Conservation (phyloP, 2,797 vertebrate genomes). For the Lateolabrax maculatus region DNA sequence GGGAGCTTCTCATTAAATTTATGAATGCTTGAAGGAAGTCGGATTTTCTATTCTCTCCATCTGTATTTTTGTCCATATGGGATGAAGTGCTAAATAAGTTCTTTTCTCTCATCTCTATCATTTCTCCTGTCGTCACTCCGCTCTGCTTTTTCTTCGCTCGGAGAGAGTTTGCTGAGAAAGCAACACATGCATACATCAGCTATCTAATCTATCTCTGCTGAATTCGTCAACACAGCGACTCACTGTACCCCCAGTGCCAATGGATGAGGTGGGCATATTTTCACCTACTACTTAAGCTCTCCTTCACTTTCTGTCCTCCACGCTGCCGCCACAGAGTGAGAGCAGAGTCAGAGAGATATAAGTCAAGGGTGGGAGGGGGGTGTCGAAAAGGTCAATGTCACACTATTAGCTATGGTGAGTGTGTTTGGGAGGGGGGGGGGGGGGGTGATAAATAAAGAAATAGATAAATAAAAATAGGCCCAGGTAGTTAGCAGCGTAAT, state of each 20-base stretch:
- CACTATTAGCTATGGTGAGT: constrained; percentile 46
- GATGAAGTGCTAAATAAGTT: constrained; percentile 43
- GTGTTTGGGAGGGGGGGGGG: constrained; percentile 45
- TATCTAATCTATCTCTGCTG: constrained; percentile 39
- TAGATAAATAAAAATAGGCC: constrained; percentile 74
- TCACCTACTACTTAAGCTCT: constrained; percentile 1
- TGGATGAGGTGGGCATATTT: constrained; percentile 19
- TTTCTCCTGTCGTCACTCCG: constrained; percentile 45
- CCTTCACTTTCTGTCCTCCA: background rate
- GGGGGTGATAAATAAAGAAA: constrained; percentile 75
- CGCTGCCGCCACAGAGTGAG: background rate
- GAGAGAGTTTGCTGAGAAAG: constrained; percentile 59
- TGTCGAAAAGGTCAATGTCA: constrained; percentile 63
- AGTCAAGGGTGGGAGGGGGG: constrained; percentile 28
- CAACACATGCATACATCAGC: constrained; percentile 40
- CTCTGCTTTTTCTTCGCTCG: constrained; percentile 4
- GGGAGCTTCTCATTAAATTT: constrained; percentile 70
- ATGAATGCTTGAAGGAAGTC: constrained; percentile 64
- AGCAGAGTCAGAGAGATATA: constrained; percentile 1
- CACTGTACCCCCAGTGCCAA: background rate
- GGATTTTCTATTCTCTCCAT: constrained; percentile 60
- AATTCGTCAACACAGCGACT: constrained; percentile 40
- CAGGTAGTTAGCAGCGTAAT: constrained; percentile 76
- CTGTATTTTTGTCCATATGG: constrained; percentile 59
- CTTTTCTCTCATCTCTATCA: constrained; percentile 33